Evolutionary conservation across 2,797 vertebrate species (phyloP).

Genomic region (Threskiornis aethiopicus): DNA sequence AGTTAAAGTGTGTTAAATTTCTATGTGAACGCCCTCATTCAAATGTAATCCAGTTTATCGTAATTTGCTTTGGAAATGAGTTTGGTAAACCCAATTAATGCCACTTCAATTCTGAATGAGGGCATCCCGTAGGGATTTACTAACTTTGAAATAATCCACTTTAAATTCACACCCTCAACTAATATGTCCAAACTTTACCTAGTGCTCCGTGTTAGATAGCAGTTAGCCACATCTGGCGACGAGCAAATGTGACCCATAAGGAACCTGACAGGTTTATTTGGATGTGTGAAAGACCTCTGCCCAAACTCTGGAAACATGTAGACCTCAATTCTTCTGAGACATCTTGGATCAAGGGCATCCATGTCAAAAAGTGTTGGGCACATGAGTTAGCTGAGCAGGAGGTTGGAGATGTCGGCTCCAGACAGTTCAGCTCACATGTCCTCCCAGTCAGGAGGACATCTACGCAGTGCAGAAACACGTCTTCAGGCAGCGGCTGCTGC

Average conservation of each 20-base stretch:
- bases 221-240: not conserved
- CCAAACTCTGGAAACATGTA: not conserved
- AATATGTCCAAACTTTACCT: not conserved
- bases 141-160: not conserved
- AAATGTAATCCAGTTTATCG: not conserved
- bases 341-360: not conserved
- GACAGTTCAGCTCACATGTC: not conserved
- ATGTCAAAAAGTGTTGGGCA: not conserved
- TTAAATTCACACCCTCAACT: not conserved
- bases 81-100: slow-evolving; percentile 20
- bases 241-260: not conserved
- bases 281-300: not conserved
- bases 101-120: not conserved
- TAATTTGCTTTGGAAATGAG: slow-evolving; percentile 35
- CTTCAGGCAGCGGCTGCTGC: not conserved
- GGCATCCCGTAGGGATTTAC: not conserved
- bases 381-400: not conserved
- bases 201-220: not conserved
- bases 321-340: not conserved
- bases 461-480: not conserved
- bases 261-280: not conserved
- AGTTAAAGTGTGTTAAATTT: not conserved
- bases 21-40: not conserved
- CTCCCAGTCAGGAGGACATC: not conserved
- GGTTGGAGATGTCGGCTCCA: not conserved